Evolutionary conservation across 2,113 vertebrate genomes (phyloP).

Genomic region (Cyprinodon variegatus): DNA sequence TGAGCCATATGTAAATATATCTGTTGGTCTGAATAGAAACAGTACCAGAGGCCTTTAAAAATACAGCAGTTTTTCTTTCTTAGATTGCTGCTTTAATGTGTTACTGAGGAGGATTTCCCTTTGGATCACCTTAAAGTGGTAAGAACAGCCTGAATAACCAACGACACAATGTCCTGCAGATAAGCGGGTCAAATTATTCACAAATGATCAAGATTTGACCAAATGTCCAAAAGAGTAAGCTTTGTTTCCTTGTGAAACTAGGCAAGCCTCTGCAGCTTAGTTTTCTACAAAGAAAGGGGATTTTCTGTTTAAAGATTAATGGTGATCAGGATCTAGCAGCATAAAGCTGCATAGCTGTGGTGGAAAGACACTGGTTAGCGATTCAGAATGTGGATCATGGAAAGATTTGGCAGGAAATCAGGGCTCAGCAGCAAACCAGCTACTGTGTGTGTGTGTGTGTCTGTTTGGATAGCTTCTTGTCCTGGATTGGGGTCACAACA

Average conservation of each 20-base stretch:
- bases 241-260: background rate
- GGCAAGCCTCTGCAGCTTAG: background rate
- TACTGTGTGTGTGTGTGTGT: background rate
- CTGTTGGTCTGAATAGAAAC: background rate
- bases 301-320: background rate
- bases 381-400: conserved; percentile 66
- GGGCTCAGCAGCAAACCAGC: conserved; percentile 12
- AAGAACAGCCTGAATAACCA: conserved; percentile 13
- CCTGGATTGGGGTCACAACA: conserved; percentile 60
- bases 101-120: conserved; percentile 51
- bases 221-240: background rate
- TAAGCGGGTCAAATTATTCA: background rate
- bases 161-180: background rate
- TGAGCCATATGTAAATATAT: background rate
- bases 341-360: conserved; percentile 12
- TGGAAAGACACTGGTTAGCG: conserved; percentile 38
- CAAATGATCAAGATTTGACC: background rate
- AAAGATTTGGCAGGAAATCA: conserved; percentile 60
- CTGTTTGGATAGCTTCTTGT: conserved; percentile 14
- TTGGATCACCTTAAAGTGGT: conserved; percentile 43
- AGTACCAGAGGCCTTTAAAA: background rate
- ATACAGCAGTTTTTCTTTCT: background rate
- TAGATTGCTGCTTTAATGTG: conserved; percentile 19
- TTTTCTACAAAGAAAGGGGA: background rate
- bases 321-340: background rate